These are phyloP conservation scores for Betta splendens DNA, from an alignment of 2,797 vertebrate species.

Conservation along the genomic window DNA sequence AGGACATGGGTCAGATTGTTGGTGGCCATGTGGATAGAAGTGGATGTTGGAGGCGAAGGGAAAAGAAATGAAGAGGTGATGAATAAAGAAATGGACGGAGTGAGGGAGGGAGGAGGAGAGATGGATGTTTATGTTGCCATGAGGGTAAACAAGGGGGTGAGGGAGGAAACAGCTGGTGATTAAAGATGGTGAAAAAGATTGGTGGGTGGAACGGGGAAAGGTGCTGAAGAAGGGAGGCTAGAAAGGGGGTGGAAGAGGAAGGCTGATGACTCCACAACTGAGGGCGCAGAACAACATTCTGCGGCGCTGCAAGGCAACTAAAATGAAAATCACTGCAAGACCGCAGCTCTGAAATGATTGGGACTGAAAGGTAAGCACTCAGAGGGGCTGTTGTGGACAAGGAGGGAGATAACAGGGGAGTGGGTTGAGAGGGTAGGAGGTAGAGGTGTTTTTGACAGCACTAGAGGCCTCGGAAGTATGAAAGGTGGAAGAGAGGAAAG, in stretches of 20 bases:
- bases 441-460: slow-evolving; percentile 62
- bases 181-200: slow-evolving; percentile 36
- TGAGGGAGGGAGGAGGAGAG: slow-evolving; percentile 3
- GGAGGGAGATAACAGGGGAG: slow-evolving; percentile 52
- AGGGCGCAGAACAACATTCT: slow-evolving; percentile 48
- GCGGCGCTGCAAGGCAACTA: slow-evolving; percentile 52
- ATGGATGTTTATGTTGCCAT: slow-evolving; percentile 50
- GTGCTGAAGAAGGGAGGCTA: slow-evolving; percentile 27
- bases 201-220: slow-evolving; percentile 35
- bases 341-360: slow-evolving; percentile 61
- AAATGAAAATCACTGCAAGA: slow-evolving; percentile 64
- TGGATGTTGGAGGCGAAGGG: slow-evolving; percentile 11
- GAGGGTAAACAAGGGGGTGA: slow-evolving; percentile 53
- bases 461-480: slow-evolving; percentile 41
- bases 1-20: slow-evolving; percentile 6
- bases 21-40: slow-evolving; percentile 7
- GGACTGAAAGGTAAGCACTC: slow-evolving; percentile 67
- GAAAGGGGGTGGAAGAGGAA: slow-evolving; percentile 24
- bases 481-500: slow-evolving; percentile 27
- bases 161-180: slow-evolving; percentile 17
- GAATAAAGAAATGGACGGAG: slow-evolving; percentile 16
- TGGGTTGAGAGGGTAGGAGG: slow-evolving; percentile 51
- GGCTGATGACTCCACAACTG: slow-evolving; percentile 47
- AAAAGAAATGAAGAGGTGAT: slow-evolving; percentile 25
- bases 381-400: slow-evolving; percentile 64